Percentiles rank a stretch among this genome's conserved stretches.
Evolutionary conservation across 2,113 vertebrate genomes (phyloP).

Genomic region (Cyphomyrus plagiostoma): DNA sequence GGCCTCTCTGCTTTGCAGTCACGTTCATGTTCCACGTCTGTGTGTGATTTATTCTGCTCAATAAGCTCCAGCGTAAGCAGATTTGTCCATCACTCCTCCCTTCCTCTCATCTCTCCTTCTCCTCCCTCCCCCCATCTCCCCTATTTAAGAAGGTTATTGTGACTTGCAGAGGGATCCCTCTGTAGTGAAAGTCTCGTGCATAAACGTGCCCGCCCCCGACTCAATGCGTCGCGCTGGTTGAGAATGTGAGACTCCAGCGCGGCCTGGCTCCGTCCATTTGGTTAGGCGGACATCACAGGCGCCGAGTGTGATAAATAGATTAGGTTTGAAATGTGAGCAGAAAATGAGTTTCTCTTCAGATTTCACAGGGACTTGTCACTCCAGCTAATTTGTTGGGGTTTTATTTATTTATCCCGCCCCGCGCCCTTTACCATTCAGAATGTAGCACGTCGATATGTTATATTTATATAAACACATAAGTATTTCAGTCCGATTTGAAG

Average conservation of each 20-base stretch:
- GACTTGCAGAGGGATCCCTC: conserved; percentile 66
- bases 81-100: conserved; percentile 61
- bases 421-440: conserved; percentile 56
- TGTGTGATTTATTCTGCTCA: conserved; percentile 71
- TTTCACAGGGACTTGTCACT: conserved; percentile 54
- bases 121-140: conserved; percentile 24
- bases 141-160: conserved; percentile 66
- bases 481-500: conserved; percentile 53
- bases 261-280: conserved; percentile 42
- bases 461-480: conserved; percentile 47
- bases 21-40: conserved; percentile 44
- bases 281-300: conserved; percentile 53
- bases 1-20: conserved; percentile 64
- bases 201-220: conserved; percentile 58
- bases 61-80: conserved; percentile 76
- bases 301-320: conserved; percentile 66
- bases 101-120: conserved; percentile 22
- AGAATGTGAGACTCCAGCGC: conserved; percentile 35
- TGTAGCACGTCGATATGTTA: conserved; percentile 53
- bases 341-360: conserved; percentile 51
- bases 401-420: conserved; percentile 26
- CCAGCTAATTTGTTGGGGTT: conserved; percentile 59
- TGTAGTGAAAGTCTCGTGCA: conserved; percentile 68
- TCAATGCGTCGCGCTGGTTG: conserved; percentile 46
- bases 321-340: conserved; percentile 58